Base-by-base conservation (phyloP, 2,888 invertebrate species). In the Schrankia costaestrigalis region DNA sequence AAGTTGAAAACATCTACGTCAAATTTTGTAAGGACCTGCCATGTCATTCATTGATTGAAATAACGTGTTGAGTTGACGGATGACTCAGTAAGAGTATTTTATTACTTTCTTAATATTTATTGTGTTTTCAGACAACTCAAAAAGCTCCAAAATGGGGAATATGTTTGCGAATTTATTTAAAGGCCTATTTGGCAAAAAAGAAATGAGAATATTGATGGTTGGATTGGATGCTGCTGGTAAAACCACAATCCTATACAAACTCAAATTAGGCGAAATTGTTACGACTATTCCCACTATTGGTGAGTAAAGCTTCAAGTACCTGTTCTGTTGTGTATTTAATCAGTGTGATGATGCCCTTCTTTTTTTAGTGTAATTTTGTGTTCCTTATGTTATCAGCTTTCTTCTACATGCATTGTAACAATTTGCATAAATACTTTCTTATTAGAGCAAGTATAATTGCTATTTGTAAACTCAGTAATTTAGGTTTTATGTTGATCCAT, bases 121-220 rank as follows among this genome's bases (percentile, higher is more conserved):
- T 64, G 46, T 64, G 63, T 38, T 89, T 89, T 62, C 86, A 90
- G 90, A 88, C 84, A 75, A 71, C 62, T 68, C 63, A 71, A 61
- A 78, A 90, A 81, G 81, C 87, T 82, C 84, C 90, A 93, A 88
- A 89, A 99, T 99, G 99, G 98, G 99, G 90, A 97, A 97, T 91
- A 93, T 97, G 89, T 97, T 99, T 90, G 94, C 96, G 76, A 96
- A 94, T 90, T 91, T 99, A 88, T 99, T 99, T 91, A 97, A 97
- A 93, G 96, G 98, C 91, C 95, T 99, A 67, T 99, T 99, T 90
- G 99, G 99, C 91, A 99, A 99, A 91, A 99, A 98, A 85, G 98
- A 99, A 92, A 99, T 99, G 99, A 95, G 99, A 92, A 98, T 99
- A 93, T 91, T 99, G 90, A 99, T 99, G 98, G 97, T 98, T 68